Evolutionary conservation across 2,113 vertebrate genomes (phyloP).

Genomic region (Otus sunia): DNA sequence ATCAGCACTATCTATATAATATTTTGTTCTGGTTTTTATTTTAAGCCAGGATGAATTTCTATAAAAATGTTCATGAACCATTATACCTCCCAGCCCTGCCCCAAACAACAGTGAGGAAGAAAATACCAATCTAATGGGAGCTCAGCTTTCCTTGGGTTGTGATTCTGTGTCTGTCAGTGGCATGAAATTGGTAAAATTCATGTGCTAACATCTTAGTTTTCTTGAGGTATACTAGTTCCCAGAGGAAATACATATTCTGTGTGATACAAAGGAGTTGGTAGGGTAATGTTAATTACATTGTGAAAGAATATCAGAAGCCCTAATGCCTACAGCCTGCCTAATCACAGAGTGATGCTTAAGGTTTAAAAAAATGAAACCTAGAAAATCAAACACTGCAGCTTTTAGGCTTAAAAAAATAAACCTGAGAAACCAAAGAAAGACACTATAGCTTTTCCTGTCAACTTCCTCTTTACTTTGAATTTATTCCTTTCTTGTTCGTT

Average conservation of each 20-base stretch:
- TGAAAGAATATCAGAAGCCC: background rate
- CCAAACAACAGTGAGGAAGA: background rate
- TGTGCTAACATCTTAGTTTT: background rate
- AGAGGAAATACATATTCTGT: background rate
- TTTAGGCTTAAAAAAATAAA: background rate
- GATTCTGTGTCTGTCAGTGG: background rate
- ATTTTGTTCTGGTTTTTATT: background rate
- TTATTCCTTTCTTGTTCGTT: background rate
- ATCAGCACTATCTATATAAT: background rate
- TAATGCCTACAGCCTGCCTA: background rate
- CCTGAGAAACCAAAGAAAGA: background rate
- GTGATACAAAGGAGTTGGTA: background rate
- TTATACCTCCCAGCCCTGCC: background rate
- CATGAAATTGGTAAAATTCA: background rate
- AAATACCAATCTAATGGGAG: background rate
- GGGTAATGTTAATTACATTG: background rate
- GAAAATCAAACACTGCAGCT: background rate
- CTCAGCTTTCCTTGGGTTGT: background rate
- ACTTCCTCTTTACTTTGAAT: background rate
- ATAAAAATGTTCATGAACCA: background rate
- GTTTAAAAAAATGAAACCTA: background rate
- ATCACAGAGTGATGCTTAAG: background rate
- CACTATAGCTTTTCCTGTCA: background rate
- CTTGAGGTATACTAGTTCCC: background rate
- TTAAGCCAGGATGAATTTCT: background rate